phyloP scores from a whole-genome alignment of 2,888 invertebrate species.

The Erebia ligea region DNA sequence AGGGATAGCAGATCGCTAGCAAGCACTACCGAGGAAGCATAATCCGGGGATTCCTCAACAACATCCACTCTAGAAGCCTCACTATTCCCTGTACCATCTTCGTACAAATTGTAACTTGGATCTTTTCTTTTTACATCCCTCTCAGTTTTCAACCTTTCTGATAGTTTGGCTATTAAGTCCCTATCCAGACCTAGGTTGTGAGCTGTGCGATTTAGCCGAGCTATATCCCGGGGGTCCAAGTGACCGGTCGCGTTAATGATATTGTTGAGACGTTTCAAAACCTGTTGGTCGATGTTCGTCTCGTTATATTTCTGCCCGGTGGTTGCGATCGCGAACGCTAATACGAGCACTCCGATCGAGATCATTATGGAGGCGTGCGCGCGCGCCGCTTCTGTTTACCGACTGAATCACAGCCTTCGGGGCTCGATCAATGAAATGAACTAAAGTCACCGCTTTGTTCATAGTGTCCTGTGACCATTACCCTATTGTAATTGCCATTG shows the following conservation, averaged over 20 bases:
- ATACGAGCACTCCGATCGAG: conserved; percentile 53
- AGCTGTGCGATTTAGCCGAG: conserved; percentile 58
- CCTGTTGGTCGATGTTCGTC: conserved; percentile 56
- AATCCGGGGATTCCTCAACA: conserved; percentile 74
- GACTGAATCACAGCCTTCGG: conserved; percentile 55
- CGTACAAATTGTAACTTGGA: conserved; percentile 52
- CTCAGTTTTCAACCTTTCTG: conserved; percentile 52
- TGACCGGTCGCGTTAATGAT: conserved; percentile 58
- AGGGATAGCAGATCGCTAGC: conserved; percentile 78
- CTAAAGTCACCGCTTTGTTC: conserved; percentile 38
- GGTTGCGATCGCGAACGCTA: conserved; percentile 62
- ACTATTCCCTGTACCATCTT: conserved; percentile 45
- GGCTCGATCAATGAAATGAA: conserved; percentile 45
- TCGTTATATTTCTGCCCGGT: conserved; percentile 52
- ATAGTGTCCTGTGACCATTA: conserved; percentile 50
- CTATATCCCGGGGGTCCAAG: conserved; percentile 54
- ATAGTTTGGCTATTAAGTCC: conserved; percentile 58
- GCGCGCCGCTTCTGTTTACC: conserved; percentile 60
- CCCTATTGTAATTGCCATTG: conserved; percentile 53
- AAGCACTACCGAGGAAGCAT: conserved; percentile 75
- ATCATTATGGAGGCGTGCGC: conserved; percentile 70
- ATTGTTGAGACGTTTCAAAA: conserved; percentile 54
- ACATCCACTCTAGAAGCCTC: conserved; percentile 55
- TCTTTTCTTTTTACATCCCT: conserved; percentile 37
- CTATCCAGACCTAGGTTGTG: conserved; percentile 58